A percentile compares a stretch with the other conserved stretches of the same genome.
Conservation (phyloP, 2,888 invertebrate species). For the Callinectes sapidus region DNA sequence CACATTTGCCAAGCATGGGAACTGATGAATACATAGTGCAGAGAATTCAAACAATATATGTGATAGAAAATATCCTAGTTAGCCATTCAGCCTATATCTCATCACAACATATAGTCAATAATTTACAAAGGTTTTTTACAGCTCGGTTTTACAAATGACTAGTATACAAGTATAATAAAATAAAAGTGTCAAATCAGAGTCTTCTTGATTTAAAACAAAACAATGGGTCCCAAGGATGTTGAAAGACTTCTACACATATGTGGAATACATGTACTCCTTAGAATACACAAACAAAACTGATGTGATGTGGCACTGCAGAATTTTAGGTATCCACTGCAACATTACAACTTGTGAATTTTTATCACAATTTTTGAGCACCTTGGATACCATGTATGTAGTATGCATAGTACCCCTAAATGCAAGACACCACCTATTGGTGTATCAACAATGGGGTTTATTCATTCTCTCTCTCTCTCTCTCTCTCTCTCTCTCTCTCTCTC, state of each 20-base stretch:
- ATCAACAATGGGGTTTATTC: neutral
- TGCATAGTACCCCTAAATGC: neutral
- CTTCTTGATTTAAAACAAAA: neutral
- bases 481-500: neutral
- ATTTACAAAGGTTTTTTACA: neutral
- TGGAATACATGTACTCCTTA: neutral
- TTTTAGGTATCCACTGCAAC: neutral
- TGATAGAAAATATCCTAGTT: neutral
- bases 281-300: neutral
- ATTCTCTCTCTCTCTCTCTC: neutral
- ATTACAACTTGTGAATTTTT: neutral
- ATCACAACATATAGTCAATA: neutral
- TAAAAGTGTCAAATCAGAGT: neutral
- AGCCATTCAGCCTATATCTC: neutral
- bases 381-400: neutral
- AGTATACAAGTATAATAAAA: neutral
- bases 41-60: neutral
- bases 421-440: neutral
- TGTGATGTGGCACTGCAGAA: slow-evolving; percentile 9
- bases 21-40: no score
- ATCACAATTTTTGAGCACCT: slow-evolving; percentile 10
- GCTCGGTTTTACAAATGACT: neutral
- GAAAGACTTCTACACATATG: neutral
- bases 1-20: no score
- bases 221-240: neutral